These are phyloP conservation scores for Microplitis mediator DNA, from an alignment of 1,140 invertebrate species.

Conservation along the genomic window DNA sequence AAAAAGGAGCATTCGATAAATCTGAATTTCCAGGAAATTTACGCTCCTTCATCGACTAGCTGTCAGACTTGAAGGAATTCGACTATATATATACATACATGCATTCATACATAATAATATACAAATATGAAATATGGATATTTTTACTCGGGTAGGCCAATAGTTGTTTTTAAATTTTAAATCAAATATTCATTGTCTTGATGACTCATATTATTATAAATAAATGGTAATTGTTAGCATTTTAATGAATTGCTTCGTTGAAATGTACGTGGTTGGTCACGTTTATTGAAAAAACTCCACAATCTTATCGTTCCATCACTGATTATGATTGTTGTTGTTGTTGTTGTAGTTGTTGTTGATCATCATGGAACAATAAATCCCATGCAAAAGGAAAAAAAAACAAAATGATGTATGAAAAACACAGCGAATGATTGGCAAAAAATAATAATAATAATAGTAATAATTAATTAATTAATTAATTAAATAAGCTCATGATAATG, in stretches of 20 bases:
- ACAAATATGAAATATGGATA: too few relatives aligned
- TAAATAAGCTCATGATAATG: constrained; percentile 35
- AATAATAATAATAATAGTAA: neutral
- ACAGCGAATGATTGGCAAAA: constrained; percentile 41
- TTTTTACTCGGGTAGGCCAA: too few relatives aligned
- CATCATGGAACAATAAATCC: constrained; percentile 52
- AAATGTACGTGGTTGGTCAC: constrained; percentile 51
- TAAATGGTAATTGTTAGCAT: constrained; percentile 42
- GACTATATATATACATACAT: too few relatives aligned
- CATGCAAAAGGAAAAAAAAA: constrained; percentile 60
- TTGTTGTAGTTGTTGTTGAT: constrained; percentile 38
- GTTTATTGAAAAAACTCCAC: constrained; percentile 58
- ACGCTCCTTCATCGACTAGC: too few relatives aligned
- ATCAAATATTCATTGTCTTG: neutral
- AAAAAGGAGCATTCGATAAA: too few relatives aligned
- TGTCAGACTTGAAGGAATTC: too few relatives aligned
- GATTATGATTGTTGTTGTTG: constrained; percentile 24
- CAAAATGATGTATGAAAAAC: constrained; percentile 57
- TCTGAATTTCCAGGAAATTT: too few relatives aligned
- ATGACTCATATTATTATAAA: neutral
- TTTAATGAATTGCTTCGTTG: constrained; percentile 60
- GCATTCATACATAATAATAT: too few relatives aligned
- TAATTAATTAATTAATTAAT: constrained; percentile 35
- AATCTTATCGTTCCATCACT: constrained; percentile 59
- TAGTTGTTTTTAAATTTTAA: neutral